phyloP scores from a whole-genome alignment of 2,797 vertebrate genomes.

The Pampus argenteus region DNA sequence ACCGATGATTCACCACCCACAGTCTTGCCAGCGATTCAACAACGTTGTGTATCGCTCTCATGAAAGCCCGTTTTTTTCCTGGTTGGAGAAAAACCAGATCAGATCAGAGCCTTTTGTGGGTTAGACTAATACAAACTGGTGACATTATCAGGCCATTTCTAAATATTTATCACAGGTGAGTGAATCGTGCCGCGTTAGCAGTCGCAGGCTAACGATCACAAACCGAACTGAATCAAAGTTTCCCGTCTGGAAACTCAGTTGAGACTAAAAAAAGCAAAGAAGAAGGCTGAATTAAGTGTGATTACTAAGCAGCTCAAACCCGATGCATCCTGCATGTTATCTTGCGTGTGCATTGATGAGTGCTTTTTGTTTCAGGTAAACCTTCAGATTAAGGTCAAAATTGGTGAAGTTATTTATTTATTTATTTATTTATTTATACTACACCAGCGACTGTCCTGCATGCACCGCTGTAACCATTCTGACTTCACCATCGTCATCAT shows the following conservation, averaged over 20 bases:
- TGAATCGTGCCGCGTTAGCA: neutral
- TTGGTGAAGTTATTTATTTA: neutral
- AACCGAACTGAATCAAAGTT: too few relatives aligned
- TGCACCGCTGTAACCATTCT: conserved; percentile 28
- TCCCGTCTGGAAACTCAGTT: too few relatives aligned
- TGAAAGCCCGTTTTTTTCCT: neutral
- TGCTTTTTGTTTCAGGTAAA: neutral
- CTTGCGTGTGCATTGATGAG: neutral
- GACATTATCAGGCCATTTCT: neutral
- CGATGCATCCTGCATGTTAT: neutral
- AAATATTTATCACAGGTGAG: neutral
- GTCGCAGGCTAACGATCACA: neutral
- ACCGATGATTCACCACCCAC: conserved; percentile 1
- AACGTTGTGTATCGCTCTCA: neutral
- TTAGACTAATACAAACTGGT: neutral
- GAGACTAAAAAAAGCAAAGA: too few relatives aligned
- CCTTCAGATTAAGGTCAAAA: neutral
- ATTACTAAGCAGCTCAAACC: too few relatives aligned
- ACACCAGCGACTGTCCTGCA: neutral
- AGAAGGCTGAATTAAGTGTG: too few relatives aligned
- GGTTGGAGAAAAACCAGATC: neutral
- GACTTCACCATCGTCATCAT: conserved; percentile 37
- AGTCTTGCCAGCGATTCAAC: neutral
- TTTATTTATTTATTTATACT: conserved; percentile 1
- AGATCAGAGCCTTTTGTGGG: too few relatives aligned